phyloP scores from a whole-genome alignment of 1,140 invertebrate species.

The Alviniconcha marisindica region DNA sequence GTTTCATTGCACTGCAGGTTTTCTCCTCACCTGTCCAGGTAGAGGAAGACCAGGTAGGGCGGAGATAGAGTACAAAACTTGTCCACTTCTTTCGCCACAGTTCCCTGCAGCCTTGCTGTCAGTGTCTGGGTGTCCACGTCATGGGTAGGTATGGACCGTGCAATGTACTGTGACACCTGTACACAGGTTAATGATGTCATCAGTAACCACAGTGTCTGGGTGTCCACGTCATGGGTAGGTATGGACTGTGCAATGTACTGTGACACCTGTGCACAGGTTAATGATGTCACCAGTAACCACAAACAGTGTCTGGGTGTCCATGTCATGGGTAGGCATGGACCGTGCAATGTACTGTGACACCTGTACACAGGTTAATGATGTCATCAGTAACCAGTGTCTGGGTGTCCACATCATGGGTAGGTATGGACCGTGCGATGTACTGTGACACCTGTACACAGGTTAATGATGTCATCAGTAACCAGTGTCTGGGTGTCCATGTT shows the following conservation, averaged over 20 bases:
- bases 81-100: constrained; percentile 52
- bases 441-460: too few species aligned
- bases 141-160: constrained; percentile 3
- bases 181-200: neutral
- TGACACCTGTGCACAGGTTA: neutral
- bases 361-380: neutral
- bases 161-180: constrained; percentile 12
- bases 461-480: too few species aligned
- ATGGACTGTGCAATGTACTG: constrained; percentile 16
- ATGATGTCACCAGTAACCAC: neutral
- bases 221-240: neutral
- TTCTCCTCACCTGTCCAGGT: constrained; percentile 53
- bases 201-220: neutral
- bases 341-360: constrained; percentile 10
- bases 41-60: constrained; percentile 53
- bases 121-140: neutral
- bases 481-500: too few species aligned
- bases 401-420: too few species aligned
- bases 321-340: neutral
- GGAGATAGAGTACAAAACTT: constrained; percentile 53
- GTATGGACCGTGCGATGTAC: too few species aligned
- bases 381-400: too few species aligned
- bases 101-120: constrained; percentile 33
- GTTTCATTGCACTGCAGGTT: too few species aligned
- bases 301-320: neutral